Conservation (phyloP, 2,113 vertebrate species). For the Eulacestoma nigropectus region DNA sequence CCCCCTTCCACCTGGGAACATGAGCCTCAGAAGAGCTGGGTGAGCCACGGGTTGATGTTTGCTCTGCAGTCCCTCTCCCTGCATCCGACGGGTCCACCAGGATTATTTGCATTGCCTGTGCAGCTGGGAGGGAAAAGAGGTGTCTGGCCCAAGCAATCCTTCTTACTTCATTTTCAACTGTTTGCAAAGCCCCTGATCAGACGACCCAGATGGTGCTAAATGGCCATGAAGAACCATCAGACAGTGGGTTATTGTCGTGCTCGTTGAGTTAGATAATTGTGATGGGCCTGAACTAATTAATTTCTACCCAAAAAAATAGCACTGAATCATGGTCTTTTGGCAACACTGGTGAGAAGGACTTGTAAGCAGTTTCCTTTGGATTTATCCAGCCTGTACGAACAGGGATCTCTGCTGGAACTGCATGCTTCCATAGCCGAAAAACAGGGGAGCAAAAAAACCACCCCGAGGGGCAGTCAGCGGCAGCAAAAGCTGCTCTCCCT, state of each 20-base stretch:
- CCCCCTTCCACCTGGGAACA: background rate
- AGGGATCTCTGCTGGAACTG: background rate
- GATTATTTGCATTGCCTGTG: background rate
- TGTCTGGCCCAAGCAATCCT: background rate
- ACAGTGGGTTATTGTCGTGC: slow-evolving; percentile 46
- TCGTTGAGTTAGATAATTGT: slow-evolving; percentile 33
- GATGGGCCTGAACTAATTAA: slow-evolving; percentile 60
- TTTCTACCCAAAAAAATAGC: slow-evolving; percentile 5
- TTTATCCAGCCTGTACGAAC: background rate
- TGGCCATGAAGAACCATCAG: slow-evolving; percentile 24
- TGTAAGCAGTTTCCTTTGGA: background rate
- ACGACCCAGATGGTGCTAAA: slow-evolving; percentile 55
- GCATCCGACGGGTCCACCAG: background rate
- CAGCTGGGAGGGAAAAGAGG: slow-evolving; percentile 30
- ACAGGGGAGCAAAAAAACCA: background rate
- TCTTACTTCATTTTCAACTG: slow-evolving; percentile 50
- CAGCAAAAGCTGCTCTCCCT: rapidly evolving
- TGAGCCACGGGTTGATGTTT: rapidly evolving
- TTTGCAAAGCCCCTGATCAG: slow-evolving; percentile 53
- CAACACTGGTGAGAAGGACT: slow-evolving; percentile 40
- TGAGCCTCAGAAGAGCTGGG: rapidly evolving
- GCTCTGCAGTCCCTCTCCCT: background rate
- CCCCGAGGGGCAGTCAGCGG: rapidly evolving
- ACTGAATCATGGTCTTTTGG: slow-evolving; percentile 43
- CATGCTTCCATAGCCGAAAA: background rate